These are phyloP conservation scores for Hormiphora californensis DNA, from an alignment of 37 sponge, comb jelly and placozoan species.

Conservation along the genomic window DNA sequence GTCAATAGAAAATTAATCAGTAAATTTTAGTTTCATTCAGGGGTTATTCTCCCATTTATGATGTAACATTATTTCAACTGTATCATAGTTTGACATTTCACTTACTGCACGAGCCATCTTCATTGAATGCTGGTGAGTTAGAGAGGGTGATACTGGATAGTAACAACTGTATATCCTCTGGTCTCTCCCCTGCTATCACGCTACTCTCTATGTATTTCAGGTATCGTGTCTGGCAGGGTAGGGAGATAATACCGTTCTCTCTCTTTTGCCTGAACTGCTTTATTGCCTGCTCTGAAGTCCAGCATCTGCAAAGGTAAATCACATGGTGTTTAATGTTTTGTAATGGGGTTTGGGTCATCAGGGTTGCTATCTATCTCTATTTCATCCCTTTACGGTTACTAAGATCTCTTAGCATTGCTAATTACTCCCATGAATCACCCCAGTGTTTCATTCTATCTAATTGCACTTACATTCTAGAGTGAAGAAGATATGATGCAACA, in stretches of 20 bases:
- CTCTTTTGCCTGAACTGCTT: constrained; percentile 34
- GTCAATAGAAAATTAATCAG: neutral
- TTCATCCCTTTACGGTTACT: no score
- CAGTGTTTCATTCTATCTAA: no score
- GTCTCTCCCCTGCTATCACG: constrained; percentile 30
- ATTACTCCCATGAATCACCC: no score
- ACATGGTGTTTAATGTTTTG: no score
- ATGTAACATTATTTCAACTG: no score
- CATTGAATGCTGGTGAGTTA: constrained; percentile 45
- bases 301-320: neutral
- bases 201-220: constrained; percentile 50
- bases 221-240: constrained; percentile 36
- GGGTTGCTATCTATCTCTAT: no score
- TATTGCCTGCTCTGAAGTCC: constrained; percentile 43
- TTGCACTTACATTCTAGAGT: constrained; percentile 25
- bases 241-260: neutral
- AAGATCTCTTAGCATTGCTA: no score
- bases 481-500: constrained; percentile 21
- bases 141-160: constrained; percentile 2
- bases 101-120: constrained; percentile 51
- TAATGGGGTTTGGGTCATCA: no score
- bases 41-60: no score
- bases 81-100: no score
- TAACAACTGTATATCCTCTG: constrained; percentile 28
- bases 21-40: neutral